phyloP scores from a whole-genome alignment of 1,140 invertebrate genomes.

The Drosophila sp. region DNA sequence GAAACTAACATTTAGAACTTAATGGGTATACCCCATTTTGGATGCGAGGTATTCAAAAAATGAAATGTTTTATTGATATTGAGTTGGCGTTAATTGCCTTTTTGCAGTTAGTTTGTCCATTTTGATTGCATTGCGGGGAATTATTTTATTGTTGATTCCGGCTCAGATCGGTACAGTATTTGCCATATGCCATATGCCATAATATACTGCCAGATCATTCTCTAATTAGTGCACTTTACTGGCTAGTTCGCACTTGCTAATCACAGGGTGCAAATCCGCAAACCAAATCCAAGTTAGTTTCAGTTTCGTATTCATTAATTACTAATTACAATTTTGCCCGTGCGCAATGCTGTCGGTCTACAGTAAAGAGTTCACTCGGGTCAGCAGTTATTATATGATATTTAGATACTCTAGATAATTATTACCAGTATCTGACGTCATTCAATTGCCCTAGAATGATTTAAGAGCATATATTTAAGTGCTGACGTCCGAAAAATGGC shows the following conservation, averaged over 20 bases:
- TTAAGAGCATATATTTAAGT: conserved; percentile 4
- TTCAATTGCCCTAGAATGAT: conserved; percentile 26
- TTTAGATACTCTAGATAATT: not conserved
- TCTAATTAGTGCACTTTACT: conserved; percentile 45
- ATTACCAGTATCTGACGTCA: conserved; percentile 29
- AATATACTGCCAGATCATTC: conserved; percentile 7
- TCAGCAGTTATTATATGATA: conserved; percentile 37
- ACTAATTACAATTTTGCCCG: conserved; percentile 25
- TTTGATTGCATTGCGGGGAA: conserved; percentile 16
- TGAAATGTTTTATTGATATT: conserved; percentile 49
- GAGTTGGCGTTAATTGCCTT: conserved; percentile 45
- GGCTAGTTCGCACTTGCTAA: conserved; percentile 51
- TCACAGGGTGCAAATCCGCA: conserved; percentile 21
- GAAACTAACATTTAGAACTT: not conserved
- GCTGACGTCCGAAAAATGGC: conserved; percentile 23
- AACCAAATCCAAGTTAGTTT: not conserved
- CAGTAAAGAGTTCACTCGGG: conserved; percentile 26
- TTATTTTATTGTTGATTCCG: conserved; percentile 14
- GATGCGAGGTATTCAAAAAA: conserved; percentile 18
- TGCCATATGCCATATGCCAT: conserved; percentile 1
- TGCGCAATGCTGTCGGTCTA: conserved; percentile 16
- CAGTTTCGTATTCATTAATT: conserved; percentile 43
- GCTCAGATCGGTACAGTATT: not conserved
- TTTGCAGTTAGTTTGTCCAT: conserved; percentile 8
- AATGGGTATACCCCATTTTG: not conserved